Conservation (phyloP, 2,888 invertebrate genomes). For the Aporophyla nigra region DNA sequence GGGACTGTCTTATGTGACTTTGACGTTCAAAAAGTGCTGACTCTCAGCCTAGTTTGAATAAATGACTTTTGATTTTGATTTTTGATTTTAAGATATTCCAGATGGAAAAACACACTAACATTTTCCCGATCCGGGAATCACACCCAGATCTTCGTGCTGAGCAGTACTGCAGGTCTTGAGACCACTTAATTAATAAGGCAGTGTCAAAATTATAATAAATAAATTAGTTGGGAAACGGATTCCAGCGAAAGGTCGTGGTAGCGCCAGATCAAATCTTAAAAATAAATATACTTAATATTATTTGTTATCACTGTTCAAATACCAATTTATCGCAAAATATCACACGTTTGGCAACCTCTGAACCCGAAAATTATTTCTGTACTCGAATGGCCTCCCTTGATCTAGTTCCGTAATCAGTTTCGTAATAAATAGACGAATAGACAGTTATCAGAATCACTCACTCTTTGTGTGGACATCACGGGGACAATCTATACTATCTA, state of each 20-base stretch:
- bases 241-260: neutral
- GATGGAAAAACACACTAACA: too few relatives aligned
- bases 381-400: slow-evolving; percentile 17
- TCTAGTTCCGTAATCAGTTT: slow-evolving; percentile 33
- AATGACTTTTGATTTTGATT: too few relatives aligned
- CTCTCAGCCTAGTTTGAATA: too few relatives aligned
- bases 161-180: too few relatives aligned
- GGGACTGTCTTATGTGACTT: too few relatives aligned
- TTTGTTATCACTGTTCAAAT: neutral
- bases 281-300: neutral
- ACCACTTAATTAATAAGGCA: too few relatives aligned
- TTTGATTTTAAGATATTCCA: too few relatives aligned
- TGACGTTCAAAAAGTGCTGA: too few relatives aligned
- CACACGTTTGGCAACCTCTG: slow-evolving; percentile 17
- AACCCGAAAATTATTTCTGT: slow-evolving; percentile 29
- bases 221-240: neutral
- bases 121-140: too few relatives aligned
- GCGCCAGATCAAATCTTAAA: neutral
- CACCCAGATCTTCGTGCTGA: too few relatives aligned
- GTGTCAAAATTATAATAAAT: neutral
- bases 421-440: slow-evolving; percentile 9
- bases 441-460: slow-evolving; percentile 20
- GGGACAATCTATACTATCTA: neutral
- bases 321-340: slow-evolving; percentile 5
- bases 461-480: slow-evolving; percentile 8